Base-by-base conservation (phyloP, 1,140 invertebrate species). In the Psix sp. region DNA sequence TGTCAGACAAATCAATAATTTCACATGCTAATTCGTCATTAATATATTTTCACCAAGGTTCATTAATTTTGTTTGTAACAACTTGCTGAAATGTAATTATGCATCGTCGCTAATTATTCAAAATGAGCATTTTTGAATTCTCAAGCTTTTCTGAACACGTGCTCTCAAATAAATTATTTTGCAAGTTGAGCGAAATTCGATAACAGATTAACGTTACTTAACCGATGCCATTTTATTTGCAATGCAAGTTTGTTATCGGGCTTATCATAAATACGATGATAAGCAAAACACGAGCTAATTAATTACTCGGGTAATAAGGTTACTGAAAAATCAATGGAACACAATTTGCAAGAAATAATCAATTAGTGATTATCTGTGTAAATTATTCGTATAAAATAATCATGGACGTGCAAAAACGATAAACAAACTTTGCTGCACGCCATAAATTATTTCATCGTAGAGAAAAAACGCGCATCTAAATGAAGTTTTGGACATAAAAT, bases 121-220 rank as follows among this genome's bases (percentile, higher is more conserved):
- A 43, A 65, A 43, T 10, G 14, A 29, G 24, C 15, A 9, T 29
- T 39, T 24, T 26, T 31, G 46, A 62, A 67, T 62, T 33, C 42
- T 26, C 39, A 18, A 40, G 42, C 48, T 20, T 56, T 62, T 62
- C 21, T 20, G 2, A 67, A 66, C 71, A 67, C 62, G 62, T 74
- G 71, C 51, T 62, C 56, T 29, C 9, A 16, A 33, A 62, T 66
- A 74, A 74, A 62, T 74, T 74, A 66, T 60, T 33, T 59, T 40
- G 72, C 65, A 49, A 65, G 73, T 71, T 62, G 59, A 75, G 56
- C 66, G 66, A 65, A 71, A 71, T 66, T 66, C 66, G 40, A 75
- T 75, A 75, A 71, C 57, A 63, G 73, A 76, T 76, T 71, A 76
- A 52, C 62, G 56, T 67, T 71, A 70, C 56, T 57, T 51, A 66